A percentile compares a stretch with the other conserved stretches of the same genome.
These are phyloP conservation scores for Alentia gelatinosa DNA, from an alignment of 2,888 invertebrate species.

Conservation along the genomic window DNA sequence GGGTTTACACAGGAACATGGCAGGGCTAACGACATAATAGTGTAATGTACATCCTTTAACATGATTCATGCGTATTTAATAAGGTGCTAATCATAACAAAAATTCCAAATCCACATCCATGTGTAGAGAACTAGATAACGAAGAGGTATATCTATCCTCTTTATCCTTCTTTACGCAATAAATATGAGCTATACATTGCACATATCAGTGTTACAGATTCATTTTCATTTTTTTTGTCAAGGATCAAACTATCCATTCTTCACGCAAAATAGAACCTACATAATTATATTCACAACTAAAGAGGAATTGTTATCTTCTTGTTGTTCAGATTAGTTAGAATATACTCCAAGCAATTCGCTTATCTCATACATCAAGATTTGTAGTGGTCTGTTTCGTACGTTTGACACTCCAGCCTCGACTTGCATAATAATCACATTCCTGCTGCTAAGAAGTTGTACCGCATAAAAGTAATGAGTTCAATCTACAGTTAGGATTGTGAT, in stretches of 20 bases:
- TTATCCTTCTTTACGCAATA: neutral
- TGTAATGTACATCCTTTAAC: conserved; percentile 20
- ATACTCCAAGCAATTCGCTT: neutral
- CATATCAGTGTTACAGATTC: too few relatives aligned
- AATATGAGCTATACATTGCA: too few relatives aligned
- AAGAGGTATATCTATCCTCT: neutral
- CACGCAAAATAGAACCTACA: neutral
- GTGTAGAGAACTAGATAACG: neutral
- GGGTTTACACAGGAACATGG: neutral
- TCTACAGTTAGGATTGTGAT: neutral
- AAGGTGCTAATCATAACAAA: neutral
- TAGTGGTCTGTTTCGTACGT: neutral
- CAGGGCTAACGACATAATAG: conserved; percentile 3
- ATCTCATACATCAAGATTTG: neutral
- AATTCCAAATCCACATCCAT: conserved; percentile 10
- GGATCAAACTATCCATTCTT: neutral
- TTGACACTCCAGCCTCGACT: neutral
- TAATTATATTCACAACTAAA: neutral
- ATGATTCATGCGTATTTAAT: conserved; percentile 33
- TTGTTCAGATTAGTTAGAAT: neutral
- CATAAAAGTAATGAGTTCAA: neutral
- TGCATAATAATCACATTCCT: conserved; percentile 4
- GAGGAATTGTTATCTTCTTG: too few relatives aligned
- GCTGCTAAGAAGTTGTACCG: neutral
- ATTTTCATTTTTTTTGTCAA: neutral